These are phyloP conservation scores for Aphyosemion australe DNA, from an alignment of 2,113 vertebrate genomes.

Conservation along the genomic window DNA sequence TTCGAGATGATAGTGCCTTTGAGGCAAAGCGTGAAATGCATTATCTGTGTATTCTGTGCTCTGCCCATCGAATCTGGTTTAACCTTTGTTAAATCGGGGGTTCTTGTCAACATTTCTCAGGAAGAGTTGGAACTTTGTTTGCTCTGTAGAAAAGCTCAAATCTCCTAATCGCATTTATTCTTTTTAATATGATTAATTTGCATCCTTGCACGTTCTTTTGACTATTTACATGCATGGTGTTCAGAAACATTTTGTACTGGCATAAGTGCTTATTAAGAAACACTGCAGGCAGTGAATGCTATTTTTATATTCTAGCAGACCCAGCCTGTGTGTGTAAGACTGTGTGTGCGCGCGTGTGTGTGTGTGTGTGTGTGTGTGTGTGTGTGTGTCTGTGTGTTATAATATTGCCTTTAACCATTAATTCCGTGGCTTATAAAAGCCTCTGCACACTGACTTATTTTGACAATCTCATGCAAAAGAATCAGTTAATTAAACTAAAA, in stretches of 20 bases:
- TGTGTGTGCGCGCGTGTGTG: not conserved
- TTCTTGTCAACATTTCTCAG: not conserved
- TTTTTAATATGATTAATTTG: too few relatives aligned
- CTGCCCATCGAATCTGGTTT: too few relatives aligned
- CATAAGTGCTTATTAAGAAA: not conserved
- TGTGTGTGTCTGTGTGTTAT: not conserved
- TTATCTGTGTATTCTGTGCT: too few relatives aligned
- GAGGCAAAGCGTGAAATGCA: not conserved
- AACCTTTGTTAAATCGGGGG: not conserved
- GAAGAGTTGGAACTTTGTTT: not conserved
- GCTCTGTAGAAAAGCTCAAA: not conserved
- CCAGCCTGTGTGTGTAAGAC: not conserved
- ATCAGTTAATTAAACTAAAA: conserved; percentile 3
- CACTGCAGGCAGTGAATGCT: not conserved
- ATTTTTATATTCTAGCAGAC: not conserved
- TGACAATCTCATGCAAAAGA: not conserved
- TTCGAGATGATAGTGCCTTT: not conserved
- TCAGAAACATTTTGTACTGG: not conserved
- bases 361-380: not conserved
- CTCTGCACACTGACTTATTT: not conserved
- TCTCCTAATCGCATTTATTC: not conserved
- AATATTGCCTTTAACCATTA: not conserved
- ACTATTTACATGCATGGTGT: not conserved
- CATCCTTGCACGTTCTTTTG: not conserved
- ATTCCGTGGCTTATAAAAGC: not conserved